Base-by-base conservation (phyloP, 2,797 vertebrate genomes). In the Alauda arvensis region DNA sequence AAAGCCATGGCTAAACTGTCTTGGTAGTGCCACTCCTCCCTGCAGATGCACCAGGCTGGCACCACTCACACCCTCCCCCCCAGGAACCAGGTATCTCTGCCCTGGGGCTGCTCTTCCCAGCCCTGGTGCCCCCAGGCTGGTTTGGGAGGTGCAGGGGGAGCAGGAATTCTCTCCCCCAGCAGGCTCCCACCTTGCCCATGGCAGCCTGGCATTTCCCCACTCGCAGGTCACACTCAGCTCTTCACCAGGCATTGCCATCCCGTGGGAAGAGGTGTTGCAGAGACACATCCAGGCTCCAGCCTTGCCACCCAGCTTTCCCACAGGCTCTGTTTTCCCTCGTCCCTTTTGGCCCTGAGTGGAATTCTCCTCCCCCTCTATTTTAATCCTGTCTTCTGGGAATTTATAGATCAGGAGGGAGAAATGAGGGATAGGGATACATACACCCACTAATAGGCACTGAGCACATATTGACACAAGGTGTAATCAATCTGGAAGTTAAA, bases 381-480 rank as follows among this genome's bases (percentile, higher is more conserved):
- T 94, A 95, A 83, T 91, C 40, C 79, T 89, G 65, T 89, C 63
- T 97, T 97, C 97, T 96, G 94, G 95, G 97, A 97, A 97, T 95
- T 96, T 96, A 96, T 96, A 91, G 96, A 97, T 96, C 92, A 14
- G n/a, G 88, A 61, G 79, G 92, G 90, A 93, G 95, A 95, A 97
- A 93, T 49, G 85, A 87, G 91, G 78, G 74, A 71, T 53, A 68
- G 87, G 85, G 93, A 87, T 40, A 74, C 45, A 49, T 1, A 29
- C 66, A 63, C 75, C 60, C 85, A 8, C 89, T 85, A 77, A 85
- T 90, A 91, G 91, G 94, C 93, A 70, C 91, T 92, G 86, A 95
- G 93, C 90, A 96, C 92, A 96, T 96, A 96, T 96, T 96, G 95
- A 96, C 95, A 96, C 89, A 95, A 72, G 77, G 56, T 46, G 69